phyloP scores from a whole-genome alignment of 2,113 vertebrate species.

The Anolis sagrei region DNA sequence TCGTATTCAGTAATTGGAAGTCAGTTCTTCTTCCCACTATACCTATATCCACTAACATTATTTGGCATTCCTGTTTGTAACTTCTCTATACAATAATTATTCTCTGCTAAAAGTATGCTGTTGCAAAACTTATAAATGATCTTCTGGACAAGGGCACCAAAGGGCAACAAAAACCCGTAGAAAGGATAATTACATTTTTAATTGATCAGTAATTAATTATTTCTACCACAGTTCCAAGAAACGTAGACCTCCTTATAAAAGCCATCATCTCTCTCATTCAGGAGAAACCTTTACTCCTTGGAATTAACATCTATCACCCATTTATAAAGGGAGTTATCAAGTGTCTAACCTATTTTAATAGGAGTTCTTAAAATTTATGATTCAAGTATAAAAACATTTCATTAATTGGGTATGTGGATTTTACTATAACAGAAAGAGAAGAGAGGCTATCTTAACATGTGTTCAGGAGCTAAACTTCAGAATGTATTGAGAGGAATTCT shows the following conservation, averaged over 20 bases:
- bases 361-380: constrained; percentile 8
- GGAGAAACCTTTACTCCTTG: constrained; percentile 10
- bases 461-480: constrained; percentile 26
- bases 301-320: not conserved
- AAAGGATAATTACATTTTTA: constrained; percentile 25
- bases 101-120: constrained; percentile 1
- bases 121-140: constrained; percentile 14
- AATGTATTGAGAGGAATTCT: constrained; percentile 18
- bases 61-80: not conserved
- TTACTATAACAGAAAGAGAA: not conserved
- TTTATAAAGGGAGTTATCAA: constrained; percentile 26
- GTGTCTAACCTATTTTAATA: constrained; percentile 11
- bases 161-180: constrained; percentile 13
- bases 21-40: not conserved
- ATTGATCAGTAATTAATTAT: constrained; percentile 34
- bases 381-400: not conserved
- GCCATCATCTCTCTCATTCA: constrained; percentile 25
- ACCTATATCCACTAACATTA: not conserved
- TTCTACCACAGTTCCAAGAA: constrained; percentile 14
- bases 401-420: constrained; percentile 1
- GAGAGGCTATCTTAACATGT: not conserved
- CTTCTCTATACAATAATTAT: not conserved
- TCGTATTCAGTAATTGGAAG: not conserved
- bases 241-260: constrained; percentile 8
- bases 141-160: constrained; percentile 24